Percentiles rank a stretch among this genome's conserved stretches.
Evolutionary conservation across 1,140 invertebrate species (phyloP).

Genomic region (Bombyx mandarina): DNA sequence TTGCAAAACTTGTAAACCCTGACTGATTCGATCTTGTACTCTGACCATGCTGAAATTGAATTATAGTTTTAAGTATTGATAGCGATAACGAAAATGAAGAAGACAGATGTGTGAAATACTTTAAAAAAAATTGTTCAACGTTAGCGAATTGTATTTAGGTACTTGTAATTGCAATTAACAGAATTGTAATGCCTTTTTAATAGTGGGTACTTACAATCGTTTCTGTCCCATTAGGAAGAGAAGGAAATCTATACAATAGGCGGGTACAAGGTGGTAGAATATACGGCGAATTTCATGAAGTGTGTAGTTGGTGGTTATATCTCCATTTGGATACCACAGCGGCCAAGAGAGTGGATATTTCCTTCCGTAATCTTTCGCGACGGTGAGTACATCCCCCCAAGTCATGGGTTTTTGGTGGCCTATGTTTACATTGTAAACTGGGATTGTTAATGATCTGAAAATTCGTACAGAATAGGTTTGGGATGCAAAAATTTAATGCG

Average conservation of each 20-base stretch:
- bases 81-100: too few species aligned
- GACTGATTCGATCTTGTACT: conserved; percentile 67
- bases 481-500: too few species aligned
- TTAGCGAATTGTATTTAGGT: too few species aligned
- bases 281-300: conserved; percentile 72
- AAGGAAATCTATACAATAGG: conserved; percentile 74
- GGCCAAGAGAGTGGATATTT: conserved; percentile 71
- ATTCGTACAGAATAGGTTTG: not conserved
- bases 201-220: conserved; percentile 69
- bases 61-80: not conserved
- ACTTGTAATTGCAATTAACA: too few species aligned
- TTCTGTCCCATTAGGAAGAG: conserved; percentile 73
- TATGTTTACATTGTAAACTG: conserved; percentile 82
- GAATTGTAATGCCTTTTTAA: too few species aligned
- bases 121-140: too few species aligned
- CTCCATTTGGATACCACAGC: conserved; percentile 76
- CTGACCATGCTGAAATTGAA: conserved; percentile 67
- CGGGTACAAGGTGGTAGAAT: conserved; percentile 75
- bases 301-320: conserved; percentile 72
- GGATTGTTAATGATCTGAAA: conserved; percentile 73
- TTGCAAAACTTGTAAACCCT: conserved; percentile 73
- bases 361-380: conserved; percentile 70
- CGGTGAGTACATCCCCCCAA: conserved; percentile 84
- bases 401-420: conserved; percentile 76
- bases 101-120: too few species aligned